Evolutionary conservation across 1,140 invertebrate genomes (phyloP).

Genomic region (Globodera ellingtonae): DNA sequence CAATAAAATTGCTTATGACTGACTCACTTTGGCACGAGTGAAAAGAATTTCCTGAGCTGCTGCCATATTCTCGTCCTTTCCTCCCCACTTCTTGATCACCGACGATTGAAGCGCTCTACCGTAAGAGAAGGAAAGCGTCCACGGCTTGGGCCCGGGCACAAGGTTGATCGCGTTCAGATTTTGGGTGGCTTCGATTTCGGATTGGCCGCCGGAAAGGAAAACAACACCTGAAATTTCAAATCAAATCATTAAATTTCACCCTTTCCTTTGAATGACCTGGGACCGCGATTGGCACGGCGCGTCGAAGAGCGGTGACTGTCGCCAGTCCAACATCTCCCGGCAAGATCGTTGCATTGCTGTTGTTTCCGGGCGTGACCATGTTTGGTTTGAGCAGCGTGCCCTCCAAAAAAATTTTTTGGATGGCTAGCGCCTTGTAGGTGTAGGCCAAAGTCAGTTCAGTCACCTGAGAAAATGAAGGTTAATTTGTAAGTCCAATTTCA

Average conservation of each 20-base stretch:
- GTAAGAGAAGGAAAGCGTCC: slow-evolving; percentile 93
- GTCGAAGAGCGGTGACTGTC: slow-evolving; percentile 83
- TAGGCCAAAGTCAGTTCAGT: slow-evolving; percentile 78
- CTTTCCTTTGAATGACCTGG: slow-evolving; percentile 71
- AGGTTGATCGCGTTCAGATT: slow-evolving; percentile 94
- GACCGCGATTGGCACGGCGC: slow-evolving; percentile 87
- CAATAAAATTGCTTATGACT: background rate
- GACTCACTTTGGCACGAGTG: slow-evolving; percentile 77
- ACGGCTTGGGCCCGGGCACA: slow-evolving; percentile 80
- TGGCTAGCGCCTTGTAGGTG: slow-evolving; percentile 92
- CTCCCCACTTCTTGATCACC: slow-evolving; percentile 82
- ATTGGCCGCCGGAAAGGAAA: slow-evolving; percentile 94
- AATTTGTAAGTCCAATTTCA: slow-evolving; percentile 66
- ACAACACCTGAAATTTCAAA: slow-evolving; percentile 74
- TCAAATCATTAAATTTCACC: background rate
- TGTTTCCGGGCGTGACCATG: slow-evolving; percentile 89
- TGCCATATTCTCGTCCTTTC: slow-evolving; percentile 81
- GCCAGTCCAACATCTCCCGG: slow-evolving; percentile 78
- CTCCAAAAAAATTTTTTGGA: slow-evolving; percentile 95
- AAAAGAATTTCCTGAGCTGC: slow-evolving; percentile 85
- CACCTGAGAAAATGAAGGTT: slow-evolving; percentile 34
- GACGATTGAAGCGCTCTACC: slow-evolving; percentile 86
- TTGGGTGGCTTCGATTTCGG: slow-evolving; percentile 91
- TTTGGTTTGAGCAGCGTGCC: slow-evolving; percentile 98
- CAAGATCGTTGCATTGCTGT: slow-evolving; percentile 69